These are phyloP conservation scores for Isaurus tuberculatus DNA, from an alignment of 92 coral and sea anemone species.

Conservation along the genomic window DNA sequence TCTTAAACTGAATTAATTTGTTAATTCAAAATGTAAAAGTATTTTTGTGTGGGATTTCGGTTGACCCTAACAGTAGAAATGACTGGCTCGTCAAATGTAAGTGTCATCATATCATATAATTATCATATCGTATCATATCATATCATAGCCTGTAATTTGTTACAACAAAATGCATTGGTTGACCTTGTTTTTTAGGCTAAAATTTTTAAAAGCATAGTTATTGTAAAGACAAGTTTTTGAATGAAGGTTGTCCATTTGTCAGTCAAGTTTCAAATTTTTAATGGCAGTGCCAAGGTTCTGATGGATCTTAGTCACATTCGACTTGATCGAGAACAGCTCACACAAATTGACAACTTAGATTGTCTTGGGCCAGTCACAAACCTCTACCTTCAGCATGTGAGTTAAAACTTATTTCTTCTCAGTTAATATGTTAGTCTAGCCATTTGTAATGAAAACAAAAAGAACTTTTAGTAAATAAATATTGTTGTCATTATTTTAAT, in stretches of 20 bases:
- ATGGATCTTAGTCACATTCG: slow-evolving; percentile 84
- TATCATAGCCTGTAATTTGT: no score
- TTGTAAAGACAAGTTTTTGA: no score
- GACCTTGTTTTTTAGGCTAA: no score
- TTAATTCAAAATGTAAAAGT: no score
- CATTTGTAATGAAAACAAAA: background rate
- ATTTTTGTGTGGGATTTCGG: no score
- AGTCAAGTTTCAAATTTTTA: background rate
- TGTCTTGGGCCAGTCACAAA: slow-evolving; percentile 96
- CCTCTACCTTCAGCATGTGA: slow-evolving; percentile 88
- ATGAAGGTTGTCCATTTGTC: background rate
- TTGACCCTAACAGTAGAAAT: no score
- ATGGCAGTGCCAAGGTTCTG: slow-evolving; percentile 73
- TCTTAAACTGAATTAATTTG: no score
- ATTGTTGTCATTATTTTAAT: no score
- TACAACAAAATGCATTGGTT: no score
- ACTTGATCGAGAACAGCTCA: slow-evolving; percentile 83
- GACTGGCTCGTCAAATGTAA: no score
- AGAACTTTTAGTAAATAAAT: background rate
- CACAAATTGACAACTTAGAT: slow-evolving; percentile 81
- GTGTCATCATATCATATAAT: no score
- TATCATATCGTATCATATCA: no score
- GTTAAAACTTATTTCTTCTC: background rate
- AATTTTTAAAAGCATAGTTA: background rate
- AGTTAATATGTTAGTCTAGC: background rate